Base-by-base conservation (phyloP, 1,140 invertebrate species). In the Drosophila bifasciata region DNA sequence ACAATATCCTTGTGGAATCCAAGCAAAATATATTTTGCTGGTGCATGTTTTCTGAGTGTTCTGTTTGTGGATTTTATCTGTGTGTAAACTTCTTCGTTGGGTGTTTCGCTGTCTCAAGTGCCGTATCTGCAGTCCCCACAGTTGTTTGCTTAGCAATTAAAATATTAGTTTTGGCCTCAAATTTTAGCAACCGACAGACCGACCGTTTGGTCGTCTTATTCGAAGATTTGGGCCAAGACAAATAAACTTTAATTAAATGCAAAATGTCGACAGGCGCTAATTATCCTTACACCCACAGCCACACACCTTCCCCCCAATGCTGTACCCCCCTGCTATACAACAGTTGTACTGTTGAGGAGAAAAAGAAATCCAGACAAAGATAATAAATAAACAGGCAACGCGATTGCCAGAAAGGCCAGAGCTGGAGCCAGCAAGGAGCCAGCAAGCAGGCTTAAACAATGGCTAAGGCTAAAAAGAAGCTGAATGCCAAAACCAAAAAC, bases 191-290 rank as follows among this genome's bases (percentile, higher is more conserved):
- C 23, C 23, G 1, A 25, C 23, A 1, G 23, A 25, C 28, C 8
- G 28, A 9, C 3, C 28, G 8, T 7, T 7, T 7, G 2, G 25
- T 32, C 23, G 43, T 43, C 71, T 85, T 76, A 66, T 70, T 67
- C 57, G 48, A 57, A 70, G 58, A 57, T 83, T 81, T 73, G 67
- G 32, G 19, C 44, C 52, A 52, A 48, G 55, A 51, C 41, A 74
- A 74, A 51, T 57, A 57, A 64, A 67, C 74, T 78, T 78, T 66
- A 79, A 85, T 86, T 70, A 77, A 86, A 86, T 80, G 81, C 57
- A 56, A 69, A 79, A 72, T 64, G 44, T 57, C 49, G 77, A 80
- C 72, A 76, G 74, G 40, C 77, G 76, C 80, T 86, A 85, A 85
- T 86, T 85, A 86, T 51, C 57, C 64, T 36, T 39, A 58, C 74